Evolutionary conservation across 2,888 invertebrate genomes (phyloP).

Genomic region (Entomobrya proxima): DNA sequence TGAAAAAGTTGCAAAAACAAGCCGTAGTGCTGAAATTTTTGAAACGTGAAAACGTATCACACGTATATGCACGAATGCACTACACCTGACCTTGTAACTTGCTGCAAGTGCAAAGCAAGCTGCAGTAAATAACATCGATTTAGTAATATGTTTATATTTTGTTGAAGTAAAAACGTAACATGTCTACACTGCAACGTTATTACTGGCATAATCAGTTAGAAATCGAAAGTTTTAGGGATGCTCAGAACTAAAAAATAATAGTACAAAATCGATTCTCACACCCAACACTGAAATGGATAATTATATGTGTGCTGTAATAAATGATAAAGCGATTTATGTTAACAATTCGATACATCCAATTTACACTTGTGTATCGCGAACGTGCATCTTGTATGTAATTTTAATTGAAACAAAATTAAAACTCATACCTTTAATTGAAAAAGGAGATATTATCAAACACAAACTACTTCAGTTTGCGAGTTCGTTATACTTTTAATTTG

Average conservation of each 20-base stretch:
- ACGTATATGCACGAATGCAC: not conserved
- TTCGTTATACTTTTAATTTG: conserved; percentile 26
- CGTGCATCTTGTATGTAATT: not conserved
- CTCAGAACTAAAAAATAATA: not conserved
- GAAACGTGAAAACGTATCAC: not conserved
- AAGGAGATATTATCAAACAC: not conserved
- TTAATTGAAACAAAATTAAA: conserved; percentile 15
- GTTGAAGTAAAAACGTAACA: too few relatives aligned
- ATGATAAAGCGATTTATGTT: not conserved
- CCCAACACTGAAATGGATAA: conserved; percentile 1
- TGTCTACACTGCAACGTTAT: too few relatives aligned
- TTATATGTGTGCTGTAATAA: conserved; percentile 5
- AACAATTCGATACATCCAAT: not conserved
- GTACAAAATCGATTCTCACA: not conserved
- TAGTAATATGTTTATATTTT: too few relatives aligned
- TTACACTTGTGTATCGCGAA: not conserved
- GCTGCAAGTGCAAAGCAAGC: not conserved
- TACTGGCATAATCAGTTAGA: not conserved
- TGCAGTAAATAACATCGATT: not conserved
- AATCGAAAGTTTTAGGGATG: conserved; percentile 44
- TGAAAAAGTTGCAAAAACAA: too few relatives aligned
- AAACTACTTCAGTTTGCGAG: not conserved
- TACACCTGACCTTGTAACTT: not conserved
- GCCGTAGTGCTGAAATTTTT: not conserved
- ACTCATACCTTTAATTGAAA: not conserved